A percentile compares a stretch with the other conserved stretches of the same genome.
These are phyloP conservation scores for Chaetodon auriga DNA, from an alignment of 2,113 vertebrate genomes.

Conservation along the genomic window DNA sequence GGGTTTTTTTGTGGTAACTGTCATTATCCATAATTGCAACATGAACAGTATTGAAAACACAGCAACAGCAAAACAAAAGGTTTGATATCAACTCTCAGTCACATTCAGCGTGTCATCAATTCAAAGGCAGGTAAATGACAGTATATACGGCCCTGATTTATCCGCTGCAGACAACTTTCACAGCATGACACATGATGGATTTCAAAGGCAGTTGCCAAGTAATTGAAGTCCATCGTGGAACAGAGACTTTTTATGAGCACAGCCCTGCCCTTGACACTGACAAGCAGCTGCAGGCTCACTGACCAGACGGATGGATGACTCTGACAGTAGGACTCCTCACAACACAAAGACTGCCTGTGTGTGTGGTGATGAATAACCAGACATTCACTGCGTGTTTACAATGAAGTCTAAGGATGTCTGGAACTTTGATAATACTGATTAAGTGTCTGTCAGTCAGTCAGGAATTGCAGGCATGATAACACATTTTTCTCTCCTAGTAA, in stretches of 20 bases:
- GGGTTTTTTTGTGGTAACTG: neutral
- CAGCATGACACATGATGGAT: neutral
- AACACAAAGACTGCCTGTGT: slow-evolving; percentile 68
- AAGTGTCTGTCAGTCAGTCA: slow-evolving; percentile 18
- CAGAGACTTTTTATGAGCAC: slow-evolving; percentile 25
- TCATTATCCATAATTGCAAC: neutral
- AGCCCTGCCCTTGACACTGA: slow-evolving; percentile 37
- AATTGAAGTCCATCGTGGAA: slow-evolving; percentile 4
- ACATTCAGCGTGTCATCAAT: neutral
- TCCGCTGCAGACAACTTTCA: neutral
- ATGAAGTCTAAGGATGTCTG: slow-evolving; percentile 45
- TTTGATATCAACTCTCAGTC: neutral
- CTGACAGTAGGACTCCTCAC: slow-evolving; percentile 23
- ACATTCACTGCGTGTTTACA: slow-evolving; percentile 37
- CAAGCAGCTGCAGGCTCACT: slow-evolving; percentile 57
- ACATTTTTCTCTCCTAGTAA: neutral
- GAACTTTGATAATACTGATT: slow-evolving; percentile 3
- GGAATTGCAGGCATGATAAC: neutral
- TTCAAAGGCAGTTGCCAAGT: neutral
- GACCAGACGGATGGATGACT: slow-evolving; percentile 55
- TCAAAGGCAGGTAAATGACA: neutral
- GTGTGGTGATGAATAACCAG: slow-evolving; percentile 43
- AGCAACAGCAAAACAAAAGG: neutral
- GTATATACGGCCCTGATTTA: neutral
- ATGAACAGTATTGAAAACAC: neutral